Evolutionary conservation across 2,113 vertebrate species (phyloP), one percentile per base, ranked within the genome.

Genomic region (Dipodomys stephensi): DNA sequence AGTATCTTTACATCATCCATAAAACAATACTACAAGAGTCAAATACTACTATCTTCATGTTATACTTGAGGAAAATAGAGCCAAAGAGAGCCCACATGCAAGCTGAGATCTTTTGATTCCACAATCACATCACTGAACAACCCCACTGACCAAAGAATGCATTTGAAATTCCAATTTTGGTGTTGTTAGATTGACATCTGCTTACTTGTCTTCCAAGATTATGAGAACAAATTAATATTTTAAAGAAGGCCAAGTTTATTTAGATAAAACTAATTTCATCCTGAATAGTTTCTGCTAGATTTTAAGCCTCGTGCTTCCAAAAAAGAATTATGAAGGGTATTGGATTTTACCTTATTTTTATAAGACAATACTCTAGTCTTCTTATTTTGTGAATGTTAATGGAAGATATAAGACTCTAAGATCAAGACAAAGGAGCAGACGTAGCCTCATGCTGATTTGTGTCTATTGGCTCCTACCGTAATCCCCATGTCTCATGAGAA

Each of bases 161-260:
- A 35, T 77, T 76, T 83, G 6, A 92, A 87, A 60, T 15, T 83
- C 44, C n/a, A 87, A 20, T 69, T 72, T 30, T 2, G 30, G 25
- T 3, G 22, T 64, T 64, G 5, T 91, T 86, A 67, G 28, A 84
- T 79, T 32, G 81, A 20, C 4, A 65, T 68, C 30, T 3, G 2
- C 49, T 73, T 94, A 87, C 32, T 85, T 97, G 71, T 62, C n/a
- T 16, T 77, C 88, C n/a, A 69, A 87, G 68, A 87, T 74, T n/a
- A 25, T 46, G 76, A 84, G 28, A 83, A 71, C 6, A 12, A 92
- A 32, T 46, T 28, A 74, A 74, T 76, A 83, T 23, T 92, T 80
- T 79, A 46, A 83, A 72, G 62, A 92, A 88, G 6, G 12, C 1
- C 39, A 49, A 87, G 35, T 67, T 83, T 67, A 78, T 81, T 85